These are phyloP conservation scores for Vireo altiloquus DNA, from an alignment of 2,113 vertebrate species.

Conservation along the genomic window DNA sequence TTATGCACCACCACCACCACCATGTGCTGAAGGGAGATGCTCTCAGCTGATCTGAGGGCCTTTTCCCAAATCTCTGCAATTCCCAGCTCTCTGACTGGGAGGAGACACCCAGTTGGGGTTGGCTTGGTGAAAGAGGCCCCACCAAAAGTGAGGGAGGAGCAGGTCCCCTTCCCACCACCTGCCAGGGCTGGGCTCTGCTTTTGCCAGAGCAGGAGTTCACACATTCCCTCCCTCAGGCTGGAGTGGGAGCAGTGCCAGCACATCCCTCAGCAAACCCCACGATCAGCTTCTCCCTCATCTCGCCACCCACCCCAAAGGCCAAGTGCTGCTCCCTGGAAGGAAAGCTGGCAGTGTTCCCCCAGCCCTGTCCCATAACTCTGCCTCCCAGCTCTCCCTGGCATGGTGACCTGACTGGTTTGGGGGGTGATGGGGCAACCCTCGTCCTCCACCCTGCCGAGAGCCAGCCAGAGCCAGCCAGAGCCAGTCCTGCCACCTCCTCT, in stretches of 20 bases:
- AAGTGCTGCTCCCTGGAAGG: neutral
- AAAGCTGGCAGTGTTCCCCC: neutral
- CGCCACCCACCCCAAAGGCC: neutral
- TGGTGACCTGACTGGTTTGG: neutral
- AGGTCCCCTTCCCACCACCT: neutral
- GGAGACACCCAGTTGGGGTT: accelerated
- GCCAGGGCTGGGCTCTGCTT: neutral
- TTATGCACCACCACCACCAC: neutral
- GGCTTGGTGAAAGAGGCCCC: neutral
- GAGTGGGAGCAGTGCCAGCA: neutral
- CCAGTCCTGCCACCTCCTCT: neutral
- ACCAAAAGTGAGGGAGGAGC: neutral
- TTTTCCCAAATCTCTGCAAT: neutral
- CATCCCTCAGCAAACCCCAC: neutral
- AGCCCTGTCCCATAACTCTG: constrained; percentile 23
- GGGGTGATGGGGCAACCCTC: constrained; percentile 34
- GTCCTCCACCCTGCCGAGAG: neutral
- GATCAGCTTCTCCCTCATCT: neutral
- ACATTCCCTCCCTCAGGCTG: neutral
- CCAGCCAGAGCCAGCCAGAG: neutral
- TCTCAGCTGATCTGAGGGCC: neutral
- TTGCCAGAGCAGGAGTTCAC: neutral
- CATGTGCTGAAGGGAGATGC: accelerated
- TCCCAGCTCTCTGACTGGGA: neutral
- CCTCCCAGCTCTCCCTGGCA: constrained; percentile 22